Conservation (phyloP, 2,113 vertebrate genomes). For the Spea multiplicata region DNA sequence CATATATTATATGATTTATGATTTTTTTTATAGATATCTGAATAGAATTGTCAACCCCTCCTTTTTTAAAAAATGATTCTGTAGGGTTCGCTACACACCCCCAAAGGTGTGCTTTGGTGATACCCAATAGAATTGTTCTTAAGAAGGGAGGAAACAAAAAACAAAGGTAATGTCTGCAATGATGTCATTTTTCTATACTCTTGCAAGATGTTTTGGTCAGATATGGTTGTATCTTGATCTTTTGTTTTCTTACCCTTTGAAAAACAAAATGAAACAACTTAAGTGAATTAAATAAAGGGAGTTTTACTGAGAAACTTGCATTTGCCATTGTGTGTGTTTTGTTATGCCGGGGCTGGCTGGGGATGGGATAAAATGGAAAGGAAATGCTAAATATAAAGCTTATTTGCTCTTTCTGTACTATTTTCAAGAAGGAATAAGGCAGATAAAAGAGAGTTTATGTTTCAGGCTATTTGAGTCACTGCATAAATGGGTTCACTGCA, state of each 20-base stretch:
- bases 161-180: conserved; percentile 46
- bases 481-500: not conserved
- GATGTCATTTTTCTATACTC: conserved; percentile 27
- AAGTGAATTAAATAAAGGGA: conserved; percentile 66
- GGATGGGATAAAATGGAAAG: conserved; percentile 33
- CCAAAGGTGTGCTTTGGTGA: conserved; percentile 57
- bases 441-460: conserved; percentile 8
- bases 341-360: conserved; percentile 5
- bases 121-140: conserved; percentile 59
- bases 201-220: conserved; percentile 56
- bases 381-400: conserved; percentile 28
- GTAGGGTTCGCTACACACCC: conserved; percentile 64
- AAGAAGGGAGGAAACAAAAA: conserved; percentile 51
- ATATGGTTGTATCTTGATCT: conserved; percentile 59
- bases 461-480: not conserved
- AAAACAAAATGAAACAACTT: conserved; percentile 59
- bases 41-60: conserved; percentile 49
- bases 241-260: conserved; percentile 61
- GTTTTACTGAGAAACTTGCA: conserved; percentile 59
- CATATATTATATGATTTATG: conserved; percentile 71
- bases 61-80: conserved; percentile 45
- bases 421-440: conserved; percentile 5
- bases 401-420: conserved; percentile 15
- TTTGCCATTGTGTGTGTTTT: conserved; percentile 46
- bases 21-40: conserved; percentile 69